phyloP scores from a whole-genome alignment of 2,888 invertebrate species.

The Melipona bicolor region DNA sequence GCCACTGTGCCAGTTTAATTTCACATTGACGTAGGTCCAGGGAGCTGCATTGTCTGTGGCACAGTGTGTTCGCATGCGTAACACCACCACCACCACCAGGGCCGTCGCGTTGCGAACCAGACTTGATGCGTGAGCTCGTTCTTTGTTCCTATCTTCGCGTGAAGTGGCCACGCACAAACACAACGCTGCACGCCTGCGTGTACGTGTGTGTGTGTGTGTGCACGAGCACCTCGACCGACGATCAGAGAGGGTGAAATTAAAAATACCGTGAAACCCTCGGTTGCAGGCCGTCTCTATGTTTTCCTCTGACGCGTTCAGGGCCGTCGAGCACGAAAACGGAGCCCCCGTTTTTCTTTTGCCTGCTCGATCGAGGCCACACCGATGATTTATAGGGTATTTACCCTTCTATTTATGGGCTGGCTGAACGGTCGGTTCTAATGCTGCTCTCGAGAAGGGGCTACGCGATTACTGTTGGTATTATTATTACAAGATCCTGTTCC shows the following conservation, averaged over 20 bases:
- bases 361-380: slow-evolving; percentile 47
- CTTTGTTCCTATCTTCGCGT: slow-evolving; percentile 47
- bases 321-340: slow-evolving; percentile 66
- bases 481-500: background rate
- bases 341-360: slow-evolving; percentile 47
- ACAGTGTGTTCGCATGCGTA: slow-evolving; percentile 35
- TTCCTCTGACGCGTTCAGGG: slow-evolving; percentile 63
- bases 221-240: slow-evolving; percentile 24
- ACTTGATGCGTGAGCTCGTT: slow-evolving; percentile 37
- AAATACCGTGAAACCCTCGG: slow-evolving; percentile 73
- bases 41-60: slow-evolving; percentile 40
- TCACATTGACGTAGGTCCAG: slow-evolving; percentile 69
- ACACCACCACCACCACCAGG: slow-evolving; percentile 13
- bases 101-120: slow-evolving; percentile 29
- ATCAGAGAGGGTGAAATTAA: slow-evolving; percentile 71
- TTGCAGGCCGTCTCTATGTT: slow-evolving; percentile 39
- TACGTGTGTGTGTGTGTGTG: background rate
- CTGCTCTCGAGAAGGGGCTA: background rate
- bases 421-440: slow-evolving; percentile 17
- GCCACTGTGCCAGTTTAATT: slow-evolving; percentile 42
- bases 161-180: slow-evolving; percentile 46
- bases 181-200: background rate
- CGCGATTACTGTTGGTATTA: slow-evolving; percentile 11
- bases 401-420: slow-evolving; percentile 54
- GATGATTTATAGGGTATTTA: slow-evolving; percentile 52